phyloP scores from a whole-genome alignment of 2,113 vertebrate genomes.

The Aix galericulata region DNA sequence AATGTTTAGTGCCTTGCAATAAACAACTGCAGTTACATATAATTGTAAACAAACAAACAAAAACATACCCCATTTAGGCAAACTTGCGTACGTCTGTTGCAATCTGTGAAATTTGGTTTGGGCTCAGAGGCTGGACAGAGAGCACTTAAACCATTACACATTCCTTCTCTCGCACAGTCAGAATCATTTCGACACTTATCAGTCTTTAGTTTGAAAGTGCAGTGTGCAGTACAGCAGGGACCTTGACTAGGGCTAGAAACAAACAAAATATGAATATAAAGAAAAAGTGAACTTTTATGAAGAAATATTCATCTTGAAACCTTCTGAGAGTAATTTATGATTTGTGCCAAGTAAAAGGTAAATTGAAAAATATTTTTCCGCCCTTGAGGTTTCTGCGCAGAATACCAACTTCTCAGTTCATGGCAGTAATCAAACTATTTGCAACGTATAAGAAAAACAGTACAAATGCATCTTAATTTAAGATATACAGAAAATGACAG shows the following conservation, averaged over 20 bases:
- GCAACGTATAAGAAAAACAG: neutral
- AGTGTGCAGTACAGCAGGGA: constrained; percentile 87
- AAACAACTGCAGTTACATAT: neutral
- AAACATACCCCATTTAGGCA: constrained; percentile 90
- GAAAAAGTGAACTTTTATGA: neutral
- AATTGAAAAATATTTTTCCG: neutral
- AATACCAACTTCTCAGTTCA: neutral
- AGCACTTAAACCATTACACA: constrained; percentile 83
- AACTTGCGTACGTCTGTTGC: constrained; percentile 91
- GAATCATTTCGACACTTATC: constrained; percentile 85
- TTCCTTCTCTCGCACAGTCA: constrained; percentile 87
- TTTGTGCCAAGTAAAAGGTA: neutral
- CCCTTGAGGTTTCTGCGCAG: neutral
- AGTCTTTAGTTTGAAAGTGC: constrained; percentile 74
- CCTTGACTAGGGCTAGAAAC: constrained; percentile 90
- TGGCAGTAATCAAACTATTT: neutral
- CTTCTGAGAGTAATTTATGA: neutral
- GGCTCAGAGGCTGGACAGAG: constrained; percentile 87
- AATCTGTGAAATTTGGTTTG: constrained; percentile 88
- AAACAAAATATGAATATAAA: neutral
- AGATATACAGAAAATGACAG: neutral
- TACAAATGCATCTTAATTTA: neutral
- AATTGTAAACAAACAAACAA: neutral
- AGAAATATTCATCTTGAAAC: neutral
- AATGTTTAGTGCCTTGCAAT: neutral